These are phyloP conservation scores for Lithophane leautieri DNA, from an alignment of 2,888 invertebrate species.

Conservation along the genomic window DNA sequence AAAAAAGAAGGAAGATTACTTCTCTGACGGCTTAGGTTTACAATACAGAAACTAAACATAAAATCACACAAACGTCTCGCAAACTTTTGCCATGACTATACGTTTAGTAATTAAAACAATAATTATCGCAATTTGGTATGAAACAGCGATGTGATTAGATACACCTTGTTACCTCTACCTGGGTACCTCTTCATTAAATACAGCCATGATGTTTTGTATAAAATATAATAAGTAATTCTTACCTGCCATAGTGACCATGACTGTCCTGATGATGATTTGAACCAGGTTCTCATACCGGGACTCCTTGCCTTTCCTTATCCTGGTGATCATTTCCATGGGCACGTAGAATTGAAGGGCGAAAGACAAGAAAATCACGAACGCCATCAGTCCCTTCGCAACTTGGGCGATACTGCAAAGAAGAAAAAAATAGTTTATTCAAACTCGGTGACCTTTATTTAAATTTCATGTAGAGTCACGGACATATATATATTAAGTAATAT, in stretches of 20 bases:
- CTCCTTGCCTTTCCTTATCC: constrained; percentile 89
- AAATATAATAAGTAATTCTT: constrained; percentile 45
- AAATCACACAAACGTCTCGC: too few species aligned
- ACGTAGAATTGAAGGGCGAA: constrained; percentile 98
- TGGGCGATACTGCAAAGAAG: constrained; percentile 92
- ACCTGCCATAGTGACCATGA: constrained; percentile 84
- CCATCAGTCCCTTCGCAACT: constrained; percentile 95
- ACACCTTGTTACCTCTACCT: background rate
- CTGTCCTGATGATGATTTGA: constrained; percentile 87
- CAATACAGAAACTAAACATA: too few species aligned
- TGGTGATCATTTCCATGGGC: constrained; percentile 96
- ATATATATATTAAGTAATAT: too few species aligned
- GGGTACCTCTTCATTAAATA: background rate
- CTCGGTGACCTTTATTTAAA: background rate
- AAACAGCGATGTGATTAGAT: too few species aligned
- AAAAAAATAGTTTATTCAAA: background rate
- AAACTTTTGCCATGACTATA: too few species aligned
- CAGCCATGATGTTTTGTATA: background rate
- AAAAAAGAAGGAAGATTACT: too few species aligned
- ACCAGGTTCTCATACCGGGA: constrained; percentile 86
- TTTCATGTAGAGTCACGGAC: too few species aligned
- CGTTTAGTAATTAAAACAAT: too few species aligned
- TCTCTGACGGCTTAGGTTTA: too few species aligned
- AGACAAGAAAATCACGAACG: constrained; percentile 96
- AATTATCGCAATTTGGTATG: too few species aligned